Evolutionary conservation across 2,113 vertebrate species (phyloP).

Genomic region (Chaetura pelagica): DNA sequence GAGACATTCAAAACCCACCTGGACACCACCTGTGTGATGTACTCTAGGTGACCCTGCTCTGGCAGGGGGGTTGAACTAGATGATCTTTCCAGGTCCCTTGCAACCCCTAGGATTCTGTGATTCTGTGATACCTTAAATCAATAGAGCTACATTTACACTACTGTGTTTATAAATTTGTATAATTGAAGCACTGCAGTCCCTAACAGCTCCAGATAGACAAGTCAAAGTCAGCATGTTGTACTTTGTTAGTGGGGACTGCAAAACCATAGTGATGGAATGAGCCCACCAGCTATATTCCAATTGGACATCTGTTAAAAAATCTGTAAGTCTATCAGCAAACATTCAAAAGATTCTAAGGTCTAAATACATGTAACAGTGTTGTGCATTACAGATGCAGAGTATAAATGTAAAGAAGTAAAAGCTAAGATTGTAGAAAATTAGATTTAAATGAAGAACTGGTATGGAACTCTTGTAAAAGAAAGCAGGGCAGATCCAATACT

Average conservation of each 20-base stretch:
- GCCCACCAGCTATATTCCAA: neutral
- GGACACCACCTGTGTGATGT: too few relatives aligned
- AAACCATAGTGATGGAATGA: neutral
- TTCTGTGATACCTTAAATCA: neutral
- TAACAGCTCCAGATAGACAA: neutral
- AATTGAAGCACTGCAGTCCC: neutral
- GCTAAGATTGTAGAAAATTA: neutral
- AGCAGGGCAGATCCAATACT: neutral
- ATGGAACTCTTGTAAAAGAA: neutral
- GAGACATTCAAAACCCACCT: too few relatives aligned
- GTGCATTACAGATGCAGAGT: neutral
- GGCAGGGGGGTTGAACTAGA: too few relatives aligned
- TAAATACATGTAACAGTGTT: neutral
- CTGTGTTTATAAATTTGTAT: neutral
- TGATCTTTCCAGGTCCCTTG: too few relatives aligned
- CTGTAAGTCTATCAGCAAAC: neutral
- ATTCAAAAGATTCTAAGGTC: neutral
- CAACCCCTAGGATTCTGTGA: too few relatives aligned
- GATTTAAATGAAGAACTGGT: neutral
- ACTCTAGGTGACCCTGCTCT: too few relatives aligned
- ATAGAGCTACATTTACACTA: neutral
- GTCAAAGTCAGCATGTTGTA: neutral
- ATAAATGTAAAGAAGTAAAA: constrained; percentile 1
- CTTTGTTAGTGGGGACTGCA: neutral
- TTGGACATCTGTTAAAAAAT: neutral